Evolutionary conservation across 2,797 vertebrate genomes (phyloP).

Genomic region (Xiphophorus birchmanni): DNA sequence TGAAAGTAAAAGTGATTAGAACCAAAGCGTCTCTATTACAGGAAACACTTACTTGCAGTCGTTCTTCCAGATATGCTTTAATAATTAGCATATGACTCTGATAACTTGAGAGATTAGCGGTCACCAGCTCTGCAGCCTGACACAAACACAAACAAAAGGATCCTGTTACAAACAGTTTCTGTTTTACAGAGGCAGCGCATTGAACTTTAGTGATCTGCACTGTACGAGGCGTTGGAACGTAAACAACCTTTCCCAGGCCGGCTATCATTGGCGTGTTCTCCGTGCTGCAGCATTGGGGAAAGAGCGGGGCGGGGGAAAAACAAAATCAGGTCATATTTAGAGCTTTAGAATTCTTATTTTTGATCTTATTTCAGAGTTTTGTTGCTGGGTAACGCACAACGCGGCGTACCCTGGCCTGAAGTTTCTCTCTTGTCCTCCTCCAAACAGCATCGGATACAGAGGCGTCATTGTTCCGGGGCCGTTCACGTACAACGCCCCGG

Average conservation of each 20-base stretch:
- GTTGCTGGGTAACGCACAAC: background rate
- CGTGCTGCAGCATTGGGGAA: slow-evolving; percentile 82
- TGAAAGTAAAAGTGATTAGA: background rate
- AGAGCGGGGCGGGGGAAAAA: slow-evolving; percentile 16
- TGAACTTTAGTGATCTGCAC: background rate
- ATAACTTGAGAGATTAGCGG: slow-evolving; percentile 81
- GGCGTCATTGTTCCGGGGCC: slow-evolving; percentile 82
- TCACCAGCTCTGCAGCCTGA: slow-evolving; percentile 93
- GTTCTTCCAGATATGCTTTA: slow-evolving; percentile 88
- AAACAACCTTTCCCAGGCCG: slow-evolving; percentile 91
- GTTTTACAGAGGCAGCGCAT: background rate
- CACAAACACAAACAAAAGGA: slow-evolving; percentile 30
- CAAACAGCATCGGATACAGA: slow-evolving; percentile 89
- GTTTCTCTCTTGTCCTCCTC: slow-evolving; percentile 93
- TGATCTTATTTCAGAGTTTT: background rate
- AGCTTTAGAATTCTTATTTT: background rate
- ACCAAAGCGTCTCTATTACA: background rate
- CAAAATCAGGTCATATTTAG: background rate
- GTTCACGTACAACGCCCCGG: slow-evolving; percentile 86
- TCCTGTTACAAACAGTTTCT: background rate
- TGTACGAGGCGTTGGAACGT: background rate
- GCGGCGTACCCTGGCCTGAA: slow-evolving; percentile 91
- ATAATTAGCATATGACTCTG: slow-evolving; percentile 84
- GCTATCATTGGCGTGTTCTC: slow-evolving; percentile 98
- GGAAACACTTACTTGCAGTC: slow-evolving; percentile 80